Conservation (phyloP, 1,140 invertebrate genomes). For the Procambarus virginalis region DNA sequence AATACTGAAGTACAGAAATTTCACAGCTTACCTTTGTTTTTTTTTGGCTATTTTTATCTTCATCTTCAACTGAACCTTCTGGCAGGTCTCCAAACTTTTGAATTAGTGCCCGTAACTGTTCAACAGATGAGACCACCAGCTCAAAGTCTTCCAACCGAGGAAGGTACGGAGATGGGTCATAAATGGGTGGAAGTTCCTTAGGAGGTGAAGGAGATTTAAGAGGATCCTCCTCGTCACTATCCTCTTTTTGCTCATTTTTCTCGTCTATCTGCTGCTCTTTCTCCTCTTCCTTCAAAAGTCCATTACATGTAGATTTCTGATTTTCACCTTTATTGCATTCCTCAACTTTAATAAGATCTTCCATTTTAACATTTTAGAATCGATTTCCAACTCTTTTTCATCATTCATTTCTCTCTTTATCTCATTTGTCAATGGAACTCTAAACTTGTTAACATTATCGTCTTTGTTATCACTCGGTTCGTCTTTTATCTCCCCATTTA, state of each 20-base stretch:
- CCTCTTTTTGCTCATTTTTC: neutral
- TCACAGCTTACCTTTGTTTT: conserved; percentile 21
- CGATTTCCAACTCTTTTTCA: conserved; percentile 16
- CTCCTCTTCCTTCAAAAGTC: neutral
- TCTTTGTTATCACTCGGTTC: conserved; percentile 5
- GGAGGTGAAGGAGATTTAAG: conserved; percentile 18
- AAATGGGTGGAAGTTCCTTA: conserved; percentile 12
- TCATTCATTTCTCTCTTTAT: conserved; percentile 33
- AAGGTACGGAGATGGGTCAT: conserved; percentile 42
- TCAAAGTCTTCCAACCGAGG: conserved; percentile 52
- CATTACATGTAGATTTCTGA: neutral
- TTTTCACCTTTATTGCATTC: neutral
- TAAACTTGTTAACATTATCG: neutral
- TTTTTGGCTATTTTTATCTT: conserved; percentile 18
- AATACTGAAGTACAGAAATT: neutral
- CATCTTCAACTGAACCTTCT: conserved; percentile 11
- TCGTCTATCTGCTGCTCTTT: neutral
- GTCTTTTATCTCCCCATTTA: conserved; percentile 50
- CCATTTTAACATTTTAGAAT: neutral
- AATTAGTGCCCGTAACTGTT: conserved; percentile 44
- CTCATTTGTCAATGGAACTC: neutral
- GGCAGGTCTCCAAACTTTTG: conserved; percentile 59
- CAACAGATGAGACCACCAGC: conserved; percentile 48
- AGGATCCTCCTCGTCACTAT: conserved; percentile 19
- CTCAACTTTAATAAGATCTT: neutral